phyloP scores from a whole-genome alignment of 2,797 vertebrate species.

The Fistularia commersonii region DNA sequence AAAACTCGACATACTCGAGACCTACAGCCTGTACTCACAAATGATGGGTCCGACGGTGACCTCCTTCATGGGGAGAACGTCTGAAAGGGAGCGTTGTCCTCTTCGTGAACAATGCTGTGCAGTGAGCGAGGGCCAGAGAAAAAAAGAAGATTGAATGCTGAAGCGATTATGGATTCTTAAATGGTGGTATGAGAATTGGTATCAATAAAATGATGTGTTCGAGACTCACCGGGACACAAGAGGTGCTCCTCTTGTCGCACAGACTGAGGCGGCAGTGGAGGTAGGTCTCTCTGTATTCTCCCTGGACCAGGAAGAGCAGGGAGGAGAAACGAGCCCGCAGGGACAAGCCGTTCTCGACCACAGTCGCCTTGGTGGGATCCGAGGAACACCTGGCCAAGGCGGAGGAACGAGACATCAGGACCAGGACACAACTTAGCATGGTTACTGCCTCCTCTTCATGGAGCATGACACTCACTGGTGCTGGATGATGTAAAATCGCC shows the following conservation, averaged over 20 bases:
- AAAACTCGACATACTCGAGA: not conserved
- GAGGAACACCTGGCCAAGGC: slow-evolving; percentile 65
- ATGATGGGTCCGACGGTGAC: slow-evolving; percentile 53
- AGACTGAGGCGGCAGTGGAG: slow-evolving; percentile 74
- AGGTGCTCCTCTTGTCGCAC: slow-evolving; percentile 47
- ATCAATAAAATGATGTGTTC: not conserved
- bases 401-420: slow-evolving; percentile 1
- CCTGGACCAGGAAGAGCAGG: slow-evolving; percentile 65
- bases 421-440: not conserved
- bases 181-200: not conserved
- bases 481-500: slow-evolving; percentile 67
- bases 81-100: slow-evolving; percentile 23
- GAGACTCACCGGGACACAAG: slow-evolving; percentile 65
- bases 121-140: not conserved
- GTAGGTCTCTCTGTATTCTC: slow-evolving; percentile 57
- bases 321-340: slow-evolving; percentile 64
- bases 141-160: not conserved
- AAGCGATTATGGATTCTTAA: too few relatives aligned
- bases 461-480: slow-evolving; percentile 59
- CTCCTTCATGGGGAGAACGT: slow-evolving; percentile 8
- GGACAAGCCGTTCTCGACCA: slow-evolving; percentile 69
- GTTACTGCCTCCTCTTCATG: not conserved
- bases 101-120: slow-evolving; percentile 36
- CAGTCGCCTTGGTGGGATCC: slow-evolving; percentile 40
- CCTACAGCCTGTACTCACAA: slow-evolving; percentile 32